Evolutionary conservation across 1,140 invertebrate genomes (phyloP).

Genomic region (Forficula auricularia): DNA sequence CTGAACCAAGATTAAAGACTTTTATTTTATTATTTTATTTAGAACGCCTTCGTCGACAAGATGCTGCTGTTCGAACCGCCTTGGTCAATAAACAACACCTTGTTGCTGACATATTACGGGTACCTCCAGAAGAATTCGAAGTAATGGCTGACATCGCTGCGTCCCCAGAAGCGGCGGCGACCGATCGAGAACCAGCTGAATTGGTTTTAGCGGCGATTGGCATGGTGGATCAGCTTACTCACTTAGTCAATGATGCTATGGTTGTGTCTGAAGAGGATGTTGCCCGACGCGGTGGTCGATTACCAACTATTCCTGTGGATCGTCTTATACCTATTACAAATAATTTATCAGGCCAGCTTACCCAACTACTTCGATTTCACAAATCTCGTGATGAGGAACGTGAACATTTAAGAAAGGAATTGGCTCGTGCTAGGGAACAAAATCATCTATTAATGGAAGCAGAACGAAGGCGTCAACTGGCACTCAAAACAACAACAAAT

Average conservation of each 20-base stretch:
- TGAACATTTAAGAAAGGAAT: slow-evolving; percentile 47
- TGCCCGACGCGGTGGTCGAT: slow-evolving; percentile 19
- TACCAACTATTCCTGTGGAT: slow-evolving; percentile 32
- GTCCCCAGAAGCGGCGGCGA: slow-evolving; percentile 21
- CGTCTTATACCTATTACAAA: slow-evolving; percentile 30
- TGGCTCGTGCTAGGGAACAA: slow-evolving; percentile 49
- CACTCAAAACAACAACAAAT: neutral
- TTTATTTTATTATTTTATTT: slow-evolving; percentile 17
- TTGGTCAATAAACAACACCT: slow-evolving; percentile 53
- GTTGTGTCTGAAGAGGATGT: slow-evolving; percentile 33
- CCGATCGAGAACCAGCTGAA: slow-evolving; percentile 43
- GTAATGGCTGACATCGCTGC: slow-evolving; percentile 41
- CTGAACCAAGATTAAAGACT: slow-evolving; percentile 4
- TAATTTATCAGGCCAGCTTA: slow-evolving; percentile 34
- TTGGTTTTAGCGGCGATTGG: slow-evolving; percentile 49
- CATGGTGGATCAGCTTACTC: slow-evolving; percentile 37
- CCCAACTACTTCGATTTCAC: slow-evolving; percentile 43
- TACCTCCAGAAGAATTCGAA: slow-evolving; percentile 49
- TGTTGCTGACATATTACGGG: slow-evolving; percentile 54
- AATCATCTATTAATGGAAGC: slow-evolving; percentile 40
- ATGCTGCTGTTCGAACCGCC: slow-evolving; percentile 48
- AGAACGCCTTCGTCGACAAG: slow-evolving; percentile 53
- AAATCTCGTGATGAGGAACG: slow-evolving; percentile 57
- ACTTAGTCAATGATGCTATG: slow-evolving; percentile 32
- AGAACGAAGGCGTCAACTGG: slow-evolving; percentile 11